Conservation (phyloP, 2,797 vertebrate species). For the Notolabrus celidotus region DNA sequence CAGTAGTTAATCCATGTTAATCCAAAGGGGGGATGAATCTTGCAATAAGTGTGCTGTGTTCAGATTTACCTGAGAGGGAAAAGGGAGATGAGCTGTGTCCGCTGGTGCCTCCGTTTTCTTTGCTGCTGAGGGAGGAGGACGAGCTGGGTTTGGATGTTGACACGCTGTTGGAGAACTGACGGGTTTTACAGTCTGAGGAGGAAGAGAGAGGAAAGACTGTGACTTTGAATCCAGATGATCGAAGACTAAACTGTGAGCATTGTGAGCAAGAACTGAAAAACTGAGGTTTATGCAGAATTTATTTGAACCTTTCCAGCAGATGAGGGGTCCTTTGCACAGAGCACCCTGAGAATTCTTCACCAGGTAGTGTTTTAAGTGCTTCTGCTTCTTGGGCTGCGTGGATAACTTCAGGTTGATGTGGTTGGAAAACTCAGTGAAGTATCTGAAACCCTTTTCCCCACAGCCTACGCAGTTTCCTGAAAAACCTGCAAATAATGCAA, state of each 20-base stretch:
- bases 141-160: conserved; percentile 91
- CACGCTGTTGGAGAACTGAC: conserved; percentile 88
- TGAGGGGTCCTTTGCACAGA: conserved; percentile 95
- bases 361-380: conserved; percentile 99
- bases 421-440: conserved; percentile 99
- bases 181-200: conserved; percentile 92
- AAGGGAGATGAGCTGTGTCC: conserved; percentile 92
- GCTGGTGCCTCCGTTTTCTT: conserved; percentile 92
- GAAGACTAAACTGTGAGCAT: background rate
- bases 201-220: background rate
- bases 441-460: conserved; percentile 98
- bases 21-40: background rate
- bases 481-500: conserved; percentile 87
- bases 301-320: conserved; percentile 97
- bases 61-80: conserved; percentile 90
- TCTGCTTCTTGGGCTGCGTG: conserved; percentile 99
- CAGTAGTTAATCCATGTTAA: background rate
- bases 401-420: conserved; percentile 99
- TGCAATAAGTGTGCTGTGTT: background rate
- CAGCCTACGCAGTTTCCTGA: conserved; percentile 99
- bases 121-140: conserved; percentile 89
- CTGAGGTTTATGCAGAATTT: background rate
- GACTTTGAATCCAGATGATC: background rate
- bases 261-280: background rate
- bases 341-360: conserved; percentile 96